These are phyloP conservation scores for Leptopilina clavipes DNA, from an alignment of 1,140 invertebrate species.

Conservation along the genomic window DNA sequence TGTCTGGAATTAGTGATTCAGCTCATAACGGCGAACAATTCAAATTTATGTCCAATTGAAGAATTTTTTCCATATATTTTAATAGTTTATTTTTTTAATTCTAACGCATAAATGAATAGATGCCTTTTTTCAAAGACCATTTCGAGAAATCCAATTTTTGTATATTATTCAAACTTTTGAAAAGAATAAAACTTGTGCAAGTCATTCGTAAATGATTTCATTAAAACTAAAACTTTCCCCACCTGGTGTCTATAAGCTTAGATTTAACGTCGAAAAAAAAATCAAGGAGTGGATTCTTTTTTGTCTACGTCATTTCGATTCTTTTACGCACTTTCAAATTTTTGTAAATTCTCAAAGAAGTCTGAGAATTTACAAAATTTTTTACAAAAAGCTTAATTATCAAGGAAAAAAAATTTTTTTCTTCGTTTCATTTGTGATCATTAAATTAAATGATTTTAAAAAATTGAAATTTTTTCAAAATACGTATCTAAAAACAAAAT, in stretches of 20 bases:
- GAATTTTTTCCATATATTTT: neutral
- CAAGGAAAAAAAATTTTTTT: too few species aligned
- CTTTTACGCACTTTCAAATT: too few species aligned
- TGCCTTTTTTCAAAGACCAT: neutral
- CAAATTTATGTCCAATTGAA: neutral
- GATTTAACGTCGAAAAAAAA: neutral
- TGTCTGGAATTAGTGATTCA: neutral
- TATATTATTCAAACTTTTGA: neutral
- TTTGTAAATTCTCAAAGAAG: too few species aligned
- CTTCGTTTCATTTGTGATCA: too few species aligned
- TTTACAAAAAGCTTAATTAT: too few species aligned
- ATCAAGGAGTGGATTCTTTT: neutral
- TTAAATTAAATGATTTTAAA: too few species aligned
- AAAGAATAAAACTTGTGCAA: conserved; percentile 2
- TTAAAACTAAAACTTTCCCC: neutral
- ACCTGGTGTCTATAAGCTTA: neutral
- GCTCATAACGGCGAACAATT: neutral
- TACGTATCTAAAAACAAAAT: neutral
- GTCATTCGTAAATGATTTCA: conserved; percentile 22
- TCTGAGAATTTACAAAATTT: too few species aligned
- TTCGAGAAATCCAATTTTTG: neutral
- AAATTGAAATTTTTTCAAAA: too few species aligned
- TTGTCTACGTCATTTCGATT: neutral
- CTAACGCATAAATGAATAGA: conserved; percentile 1
- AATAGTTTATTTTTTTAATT: neutral